phyloP scores from a whole-genome alignment of 2,797 vertebrate species.

The Coregonus sp. region DNA sequence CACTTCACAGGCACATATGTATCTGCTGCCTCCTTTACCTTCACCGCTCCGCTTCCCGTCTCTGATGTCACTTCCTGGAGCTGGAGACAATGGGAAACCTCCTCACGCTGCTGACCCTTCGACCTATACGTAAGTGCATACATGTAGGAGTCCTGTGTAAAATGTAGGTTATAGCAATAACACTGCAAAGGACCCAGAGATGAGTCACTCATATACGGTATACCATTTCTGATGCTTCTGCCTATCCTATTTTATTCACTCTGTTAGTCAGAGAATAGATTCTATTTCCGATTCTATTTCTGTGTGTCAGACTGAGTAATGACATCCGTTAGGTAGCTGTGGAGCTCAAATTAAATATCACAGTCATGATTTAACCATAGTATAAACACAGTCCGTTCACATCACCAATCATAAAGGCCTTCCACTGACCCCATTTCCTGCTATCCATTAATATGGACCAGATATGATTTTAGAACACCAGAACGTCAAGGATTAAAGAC shows the following conservation, averaged over 20 bases:
- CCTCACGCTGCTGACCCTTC: conserved; percentile 26
- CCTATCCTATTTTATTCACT: background rate
- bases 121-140: background rate
- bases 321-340: background rate
- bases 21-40: conserved; percentile 44
- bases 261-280: background rate
- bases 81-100: conserved; percentile 42
- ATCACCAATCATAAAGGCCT: background rate
- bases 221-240: background rate
- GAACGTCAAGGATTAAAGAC: background rate
- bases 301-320: background rate
- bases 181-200: background rate
- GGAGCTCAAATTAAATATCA: background rate
- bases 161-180: conserved; percentile 4
- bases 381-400: background rate
- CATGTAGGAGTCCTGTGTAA: background rate
- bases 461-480: background rate
- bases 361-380: background rate
- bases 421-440: background rate
- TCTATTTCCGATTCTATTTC: background rate
- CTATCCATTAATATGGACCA: background rate
- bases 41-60: conserved; percentile 57
- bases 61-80: conserved; percentile 49
- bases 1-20: conserved; percentile 31
- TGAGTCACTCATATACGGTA: background rate